Conservation (phyloP, 2,113 vertebrate genomes). For the Mixornis gularis region DNA sequence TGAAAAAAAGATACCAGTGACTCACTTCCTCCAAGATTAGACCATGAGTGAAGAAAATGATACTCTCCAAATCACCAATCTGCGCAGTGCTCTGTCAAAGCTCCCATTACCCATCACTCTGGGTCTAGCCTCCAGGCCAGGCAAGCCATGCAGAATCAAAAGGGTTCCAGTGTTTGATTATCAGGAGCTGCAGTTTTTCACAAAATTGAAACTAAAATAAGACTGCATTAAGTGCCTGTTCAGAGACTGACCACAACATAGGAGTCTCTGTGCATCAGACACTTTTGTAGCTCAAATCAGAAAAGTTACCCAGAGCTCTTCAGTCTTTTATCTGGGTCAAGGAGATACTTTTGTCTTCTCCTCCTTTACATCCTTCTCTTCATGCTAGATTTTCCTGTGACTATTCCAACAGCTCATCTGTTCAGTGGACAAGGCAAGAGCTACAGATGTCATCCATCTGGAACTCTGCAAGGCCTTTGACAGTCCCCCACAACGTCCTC, state of each 20-base stretch:
- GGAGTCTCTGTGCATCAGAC: not conserved
- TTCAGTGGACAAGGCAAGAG: not conserved
- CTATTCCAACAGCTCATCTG: not conserved
- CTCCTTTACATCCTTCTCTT: not conserved
- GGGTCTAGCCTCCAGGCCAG: not conserved
- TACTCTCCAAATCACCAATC: not conserved
- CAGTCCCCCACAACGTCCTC: not conserved
- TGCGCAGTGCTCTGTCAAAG: not conserved
- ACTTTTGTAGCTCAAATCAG: not conserved
- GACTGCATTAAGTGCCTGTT: not conserved
- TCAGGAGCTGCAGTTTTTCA: not conserved
- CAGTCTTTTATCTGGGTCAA: not conserved
- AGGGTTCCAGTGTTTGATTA: not conserved
- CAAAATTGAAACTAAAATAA: not conserved
- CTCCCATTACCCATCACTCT: not conserved
- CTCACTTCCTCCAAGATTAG: constrained; percentile 16
- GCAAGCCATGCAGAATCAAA: not conserved
- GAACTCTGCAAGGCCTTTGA: not conserved
- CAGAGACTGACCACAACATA: not conserved
- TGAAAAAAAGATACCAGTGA: not conserved
- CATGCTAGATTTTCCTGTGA: not conserved
- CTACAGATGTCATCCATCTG: not conserved
- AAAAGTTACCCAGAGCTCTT: not conserved
- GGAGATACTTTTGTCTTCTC: not conserved
- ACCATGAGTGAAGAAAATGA: not conserved